phyloP scores from a whole-genome alignment of 2,113 vertebrate genomes.

The Etia nguti region DNA sequence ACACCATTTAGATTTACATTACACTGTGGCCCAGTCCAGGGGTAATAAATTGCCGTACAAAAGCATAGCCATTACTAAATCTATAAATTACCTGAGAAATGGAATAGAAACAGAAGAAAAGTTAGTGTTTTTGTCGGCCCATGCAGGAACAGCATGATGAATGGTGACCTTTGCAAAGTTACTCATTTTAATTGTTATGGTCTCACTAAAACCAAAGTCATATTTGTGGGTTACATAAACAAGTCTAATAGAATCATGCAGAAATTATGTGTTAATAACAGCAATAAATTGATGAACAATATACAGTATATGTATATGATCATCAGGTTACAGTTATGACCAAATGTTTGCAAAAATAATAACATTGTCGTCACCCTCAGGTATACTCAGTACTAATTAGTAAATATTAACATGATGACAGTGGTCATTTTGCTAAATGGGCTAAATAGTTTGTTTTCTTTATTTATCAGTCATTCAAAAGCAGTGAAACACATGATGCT shows the following conservation, averaged over 20 bases:
- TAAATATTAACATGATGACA: neutral
- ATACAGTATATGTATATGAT: neutral
- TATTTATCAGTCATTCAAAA: neutral
- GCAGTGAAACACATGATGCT: neutral
- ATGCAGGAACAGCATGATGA: neutral
- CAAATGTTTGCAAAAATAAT: neutral
- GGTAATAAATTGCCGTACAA: neutral
- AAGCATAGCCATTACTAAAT: neutral
- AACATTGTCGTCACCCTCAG: neutral
- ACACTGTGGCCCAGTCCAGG: neutral
- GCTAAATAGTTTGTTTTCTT: neutral
- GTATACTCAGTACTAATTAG: neutral
- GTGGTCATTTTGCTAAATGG: neutral
- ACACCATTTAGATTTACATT: conserved; percentile 1
- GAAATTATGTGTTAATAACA: neutral
- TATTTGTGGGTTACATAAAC: neutral
- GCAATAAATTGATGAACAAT: neutral
- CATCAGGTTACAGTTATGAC: neutral
- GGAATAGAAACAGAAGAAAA: neutral
- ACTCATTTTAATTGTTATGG: neutral
- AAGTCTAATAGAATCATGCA: neutral
- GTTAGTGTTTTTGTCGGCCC: neutral
- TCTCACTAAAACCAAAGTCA: neutral
- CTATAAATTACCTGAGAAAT: conserved; percentile 24
- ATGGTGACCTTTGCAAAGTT: conserved; percentile 1